Base-by-base conservation (phyloP, 2,797 vertebrate genomes). In the Anableps anableps region DNA sequence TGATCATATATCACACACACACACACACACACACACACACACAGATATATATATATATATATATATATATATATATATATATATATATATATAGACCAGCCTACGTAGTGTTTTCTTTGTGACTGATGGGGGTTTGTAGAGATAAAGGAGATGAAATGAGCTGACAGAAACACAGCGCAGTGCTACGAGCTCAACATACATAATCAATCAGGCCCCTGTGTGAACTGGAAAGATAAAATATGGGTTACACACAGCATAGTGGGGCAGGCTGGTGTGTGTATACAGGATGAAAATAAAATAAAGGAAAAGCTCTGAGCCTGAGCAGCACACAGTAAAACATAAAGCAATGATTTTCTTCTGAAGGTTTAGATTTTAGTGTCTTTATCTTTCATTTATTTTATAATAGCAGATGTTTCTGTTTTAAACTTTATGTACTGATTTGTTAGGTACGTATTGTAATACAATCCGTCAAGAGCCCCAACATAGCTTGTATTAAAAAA, bases 131-230 rank as follows among this genome's bases (percentile, higher is more conserved):
- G 43, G 51, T 55, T 66, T 29, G 47, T 21, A 72, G 68, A 36
- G 1, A 75, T 36, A 36, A 62, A 75, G 16, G 34, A 55, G 55
- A 76, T 83, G 74, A 83, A 73, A 55, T 16, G 1, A 31, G 72
- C 75, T 34, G 19, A 50, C 19, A 23, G 31, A 64, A 58, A 45
- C 13, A 5, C 36, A 66, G 50, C 5, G 36, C 75, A 75, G 16
- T 0, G 76, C 80, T 81, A 66, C 58, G 66, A 68, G 55, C 73
- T 68, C 26, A 62, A 76, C 68, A 79, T 81, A 50, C 80, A 80
- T 83, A 83, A 83, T 80, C 51, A 82, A 77, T 85, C 78, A 80
- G 74, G 43, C 43, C 60, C 68, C 26, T 50, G 43, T 50, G 11
- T 0, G 80, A 26, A 50, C 23, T 7, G 77, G 62, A 76, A 73